Base-by-base conservation (phyloP, 1,140 invertebrate species). In the Apis laboriosa region DNA sequence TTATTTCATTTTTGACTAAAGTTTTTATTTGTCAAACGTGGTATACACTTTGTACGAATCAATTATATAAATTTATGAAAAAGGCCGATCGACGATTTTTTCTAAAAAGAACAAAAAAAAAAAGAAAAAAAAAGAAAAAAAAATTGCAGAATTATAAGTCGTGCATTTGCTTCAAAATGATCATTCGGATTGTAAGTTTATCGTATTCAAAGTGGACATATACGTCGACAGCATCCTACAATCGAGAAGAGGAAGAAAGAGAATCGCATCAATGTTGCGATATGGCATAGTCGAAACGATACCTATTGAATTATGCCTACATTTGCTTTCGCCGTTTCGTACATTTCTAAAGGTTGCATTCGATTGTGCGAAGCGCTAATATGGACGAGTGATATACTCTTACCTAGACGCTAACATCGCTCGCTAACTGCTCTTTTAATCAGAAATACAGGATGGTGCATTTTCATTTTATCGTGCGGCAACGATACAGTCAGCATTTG, bases 381-480 rank as follows among this genome's bases (percentile, higher is more conserved):
- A 70, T 77, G 58, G 85, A 86, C 53, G 79, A 90, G 80, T 86
- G 84, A 82, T 85, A 80, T 79, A 84, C 64, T 74, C 71, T 84
- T 80, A 90, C 55, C 80, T 7, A 85, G 68, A 85, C 67, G 86
- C 80, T 77, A 84, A 86, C 82, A 72, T 80, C 63, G 78, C 73
- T 86, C 73, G 73, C 84, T 90, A 86, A 86, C 84, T 88, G 84
- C 84, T 85, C 86, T 75, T 72, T 73, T 85, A 86, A 51, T 28
- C 34, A 43, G 34, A 19, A 60, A 19, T 55, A 63, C 34, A 55
- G 49, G 53, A 74, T 34, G 55, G 55, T 63, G 79, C 61, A 70
- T 60, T 51, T 49, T 60, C 2, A 63, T 15, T 63, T 28, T 19
- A 74, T 74, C 34, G 56, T 74, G 72, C 72, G 72, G 56, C 72